Percentiles rank a stretch among this genome's conserved stretches.
These are phyloP conservation scores for Dendroctonus valens DNA, from an alignment of 1,140 invertebrate species.

Conservation along the genomic window DNA sequence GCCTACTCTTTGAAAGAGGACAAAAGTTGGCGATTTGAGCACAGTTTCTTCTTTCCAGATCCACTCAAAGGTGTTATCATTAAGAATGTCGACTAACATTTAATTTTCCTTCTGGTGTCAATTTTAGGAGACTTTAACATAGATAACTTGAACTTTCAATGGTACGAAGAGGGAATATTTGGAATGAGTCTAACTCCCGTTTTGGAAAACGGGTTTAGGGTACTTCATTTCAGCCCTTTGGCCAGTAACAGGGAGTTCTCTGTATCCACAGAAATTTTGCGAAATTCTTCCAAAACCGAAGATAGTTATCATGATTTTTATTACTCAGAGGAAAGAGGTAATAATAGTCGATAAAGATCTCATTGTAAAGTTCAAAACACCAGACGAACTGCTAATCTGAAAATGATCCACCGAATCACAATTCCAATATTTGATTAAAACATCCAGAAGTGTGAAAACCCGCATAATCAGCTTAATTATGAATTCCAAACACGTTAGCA, in stretches of 20 bases:
- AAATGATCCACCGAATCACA: no score
- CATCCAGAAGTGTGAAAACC: no score
- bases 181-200: conserved; percentile 70
- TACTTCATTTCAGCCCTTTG: conserved; percentile 73
- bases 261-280: conserved; percentile 69
- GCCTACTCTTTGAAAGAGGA: conserved; percentile 73
- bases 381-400: no score
- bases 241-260: conserved; percentile 74
- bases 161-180: conserved; percentile 76
- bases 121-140: conserved; percentile 65
- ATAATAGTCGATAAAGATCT: no score
- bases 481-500: no score
- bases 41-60: conserved; percentile 77
- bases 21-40: conserved; percentile 72
- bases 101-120: neutral
- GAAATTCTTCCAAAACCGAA: conserved; percentile 63
- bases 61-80: conserved; percentile 59
- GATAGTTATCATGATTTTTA: conserved; percentile 72
- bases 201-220: conserved; percentile 63
- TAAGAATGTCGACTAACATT: neutral
- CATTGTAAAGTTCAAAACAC: no score
- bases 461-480: no score
- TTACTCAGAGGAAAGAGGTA: conserved; percentile 62
- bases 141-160: conserved; percentile 77
- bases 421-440: no score